Evolutionary conservation across 2,888 invertebrate genomes (phyloP), one percentile per base, ranked within the genome.

Genomic region (Eupithecia vulgata): DNA sequence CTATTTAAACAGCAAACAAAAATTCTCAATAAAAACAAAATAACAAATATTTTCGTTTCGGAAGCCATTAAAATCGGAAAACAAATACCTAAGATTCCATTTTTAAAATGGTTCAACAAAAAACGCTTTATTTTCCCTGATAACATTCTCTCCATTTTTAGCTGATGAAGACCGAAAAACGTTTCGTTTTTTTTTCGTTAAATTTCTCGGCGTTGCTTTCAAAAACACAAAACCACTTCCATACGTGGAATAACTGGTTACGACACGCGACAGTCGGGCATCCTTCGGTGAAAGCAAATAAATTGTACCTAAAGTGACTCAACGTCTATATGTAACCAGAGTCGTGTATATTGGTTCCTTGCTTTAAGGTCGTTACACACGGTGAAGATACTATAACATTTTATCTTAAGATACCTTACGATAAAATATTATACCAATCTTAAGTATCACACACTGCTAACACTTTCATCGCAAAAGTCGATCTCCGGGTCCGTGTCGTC

Each of bases 271-370:
- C 83, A 82, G 81, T 76, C 81, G 82, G 76, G 87, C 86, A 88
- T 89, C 88, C 85, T 86, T 84, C 80, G 85, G 93, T 90, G 93
- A 93, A 93, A 93, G 93, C 88, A 87, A 88, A 90, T 84, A 90
- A 89, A 90, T 91, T 85, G 85, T 88, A 86, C 87, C 80, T 82
- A 81, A 81, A 72, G 66, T 69, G 71, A 70, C 69, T 75, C 71
- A 71, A 66, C 68, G 37, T 69, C 17, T 57, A 25, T 70, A 69
- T 30, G 57, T 61, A 68, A 57, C 68, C 52, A 64, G 64, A 61
- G 62, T 25, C 15, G 70, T 35, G n/a, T 67, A 64, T 67, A 40
- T 65, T 65, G 17, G 17, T 37, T 13, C 64, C 40, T 65, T 21
- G 12, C 35, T n/a, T 62, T n/a, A n/a, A n/a, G n/a, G n/a, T n/a